Conservation (phyloP, 2,797 vertebrate genomes). For the Microtus agrestis region DNA sequence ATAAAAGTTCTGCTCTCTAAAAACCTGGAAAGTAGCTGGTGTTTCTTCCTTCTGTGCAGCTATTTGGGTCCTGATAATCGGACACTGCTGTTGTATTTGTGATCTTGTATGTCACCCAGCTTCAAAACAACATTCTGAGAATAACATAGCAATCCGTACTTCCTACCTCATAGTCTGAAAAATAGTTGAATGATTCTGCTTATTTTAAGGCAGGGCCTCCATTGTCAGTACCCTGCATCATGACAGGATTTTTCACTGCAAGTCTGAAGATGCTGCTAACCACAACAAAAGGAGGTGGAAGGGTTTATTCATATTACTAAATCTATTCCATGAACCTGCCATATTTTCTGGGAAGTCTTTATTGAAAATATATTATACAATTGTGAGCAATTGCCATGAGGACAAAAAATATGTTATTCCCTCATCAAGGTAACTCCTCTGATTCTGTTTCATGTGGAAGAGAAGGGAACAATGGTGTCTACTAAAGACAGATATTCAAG, state of each 20-base stretch:
- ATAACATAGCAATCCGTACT: slow-evolving; percentile 5
- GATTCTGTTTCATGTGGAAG: not conserved
- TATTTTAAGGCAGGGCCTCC: not conserved
- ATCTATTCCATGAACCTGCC: not conserved
- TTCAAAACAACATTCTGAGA: slow-evolving; percentile 27
- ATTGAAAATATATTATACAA: not conserved
- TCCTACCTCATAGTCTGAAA: not conserved
- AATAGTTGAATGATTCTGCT: slow-evolving; percentile 26
- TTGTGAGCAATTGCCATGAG: not conserved
- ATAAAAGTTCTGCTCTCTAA: not conserved
- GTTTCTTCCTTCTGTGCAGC: not conserved
- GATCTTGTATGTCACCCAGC: not conserved
- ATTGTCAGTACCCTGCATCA: not conserved
- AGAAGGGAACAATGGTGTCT: not conserved
- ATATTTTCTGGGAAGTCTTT: slow-evolving; percentile 44
- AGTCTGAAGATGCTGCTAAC: not conserved
- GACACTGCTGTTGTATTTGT: slow-evolving; percentile 4
- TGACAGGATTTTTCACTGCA: slow-evolving; percentile 59
- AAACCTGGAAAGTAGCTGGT: not conserved
- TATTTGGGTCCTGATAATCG: not conserved
- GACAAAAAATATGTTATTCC: not conserved
- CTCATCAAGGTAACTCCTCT: not conserved
- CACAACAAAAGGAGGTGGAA: not conserved
- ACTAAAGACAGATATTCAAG: not conserved
- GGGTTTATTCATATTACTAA: not conserved